Evolutionary conservation across 2,797 vertebrate species (phyloP).

Genomic region (Pterois miles): DNA sequence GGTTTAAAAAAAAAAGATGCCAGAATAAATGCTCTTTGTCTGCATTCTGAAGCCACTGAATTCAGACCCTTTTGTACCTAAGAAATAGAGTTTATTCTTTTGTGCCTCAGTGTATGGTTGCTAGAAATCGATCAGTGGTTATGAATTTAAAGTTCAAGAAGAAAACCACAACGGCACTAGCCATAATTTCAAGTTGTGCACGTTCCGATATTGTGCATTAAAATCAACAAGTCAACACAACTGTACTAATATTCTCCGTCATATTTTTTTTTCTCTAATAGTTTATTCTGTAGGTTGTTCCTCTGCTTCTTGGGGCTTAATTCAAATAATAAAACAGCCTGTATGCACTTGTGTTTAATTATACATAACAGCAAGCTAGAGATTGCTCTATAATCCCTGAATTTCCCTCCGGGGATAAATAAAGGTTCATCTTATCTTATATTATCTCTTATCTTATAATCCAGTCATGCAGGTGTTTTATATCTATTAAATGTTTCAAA

Average conservation of each 20-base stretch:
- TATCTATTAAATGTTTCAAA: constrained; percentile 24
- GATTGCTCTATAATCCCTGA: constrained; percentile 2
- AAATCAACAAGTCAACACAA: not conserved
- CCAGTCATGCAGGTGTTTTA: constrained; percentile 31
- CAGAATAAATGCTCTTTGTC: not conserved
- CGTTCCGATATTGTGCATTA: not conserved
- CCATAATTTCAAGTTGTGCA: not conserved
- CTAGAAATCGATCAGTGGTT: not conserved
- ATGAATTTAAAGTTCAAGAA: not conserved
- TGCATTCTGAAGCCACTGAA: not conserved
- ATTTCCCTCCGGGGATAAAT: no score
- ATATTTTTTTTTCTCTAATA: not conserved
- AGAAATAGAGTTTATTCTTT: not conserved
- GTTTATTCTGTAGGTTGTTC: not conserved
- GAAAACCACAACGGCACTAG: not conserved
- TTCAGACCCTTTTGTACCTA: no score
- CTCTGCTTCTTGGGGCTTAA: not conserved
- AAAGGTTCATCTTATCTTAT: no score
- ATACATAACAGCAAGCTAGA: constrained; percentile 5
- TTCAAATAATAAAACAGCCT: not conserved
- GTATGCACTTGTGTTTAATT: not conserved
- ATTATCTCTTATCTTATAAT: no score
- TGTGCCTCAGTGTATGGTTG: not conserved
- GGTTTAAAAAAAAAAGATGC: not conserved
- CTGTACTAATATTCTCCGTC: not conserved